A percentile compares a stretch with the other conserved stretches of the same genome.
Evolutionary conservation across 2,797 vertebrate genomes (phyloP).

Genomic region (Schizopygopsis malacanthus): DNA sequence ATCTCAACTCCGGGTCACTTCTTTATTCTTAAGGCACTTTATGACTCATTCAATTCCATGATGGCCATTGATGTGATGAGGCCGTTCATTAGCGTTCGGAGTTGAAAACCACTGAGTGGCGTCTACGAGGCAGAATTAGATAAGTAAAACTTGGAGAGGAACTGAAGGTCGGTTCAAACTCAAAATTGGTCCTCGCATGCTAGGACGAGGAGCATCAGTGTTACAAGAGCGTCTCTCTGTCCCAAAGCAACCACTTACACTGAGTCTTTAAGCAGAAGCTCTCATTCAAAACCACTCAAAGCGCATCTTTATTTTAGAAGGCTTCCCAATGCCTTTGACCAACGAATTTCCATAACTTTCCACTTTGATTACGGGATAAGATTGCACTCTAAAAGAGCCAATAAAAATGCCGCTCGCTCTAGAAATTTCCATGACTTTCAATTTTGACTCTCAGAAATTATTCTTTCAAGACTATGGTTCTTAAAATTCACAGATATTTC

Average conservation of each 20-base stretch:
- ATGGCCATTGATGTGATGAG: constrained; percentile 63
- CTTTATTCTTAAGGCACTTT: constrained; percentile 55
- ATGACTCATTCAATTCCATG: constrained; percentile 73
- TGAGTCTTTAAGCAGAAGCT: constrained; percentile 2
- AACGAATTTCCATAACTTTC: not conserved
- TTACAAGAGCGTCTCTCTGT: constrained; percentile 14
- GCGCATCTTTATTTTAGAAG: not conserved
- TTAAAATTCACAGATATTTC: not conserved
- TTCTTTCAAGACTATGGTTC: not conserved
- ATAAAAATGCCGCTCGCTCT: not conserved
- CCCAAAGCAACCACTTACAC: constrained; percentile 25
- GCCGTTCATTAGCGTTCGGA: constrained; percentile 30
- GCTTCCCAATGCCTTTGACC: not conserved
- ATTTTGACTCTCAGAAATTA: not conserved
- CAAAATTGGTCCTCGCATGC: constrained; percentile 14
- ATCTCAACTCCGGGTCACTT: constrained; percentile 57
- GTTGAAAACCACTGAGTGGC: constrained; percentile 30
- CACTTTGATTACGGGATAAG: not conserved
- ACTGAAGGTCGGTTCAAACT: not conserved
- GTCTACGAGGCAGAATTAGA: constrained; percentile 13
- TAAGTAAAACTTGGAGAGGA: constrained; percentile 22
- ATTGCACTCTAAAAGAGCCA: not conserved
- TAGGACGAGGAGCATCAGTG: constrained; percentile 4
- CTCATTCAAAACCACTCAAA: not conserved
- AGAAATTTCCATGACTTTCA: not conserved